phyloP scores from a whole-genome alignment of 1,140 invertebrate genomes.

The Drosophila burlai region DNA sequence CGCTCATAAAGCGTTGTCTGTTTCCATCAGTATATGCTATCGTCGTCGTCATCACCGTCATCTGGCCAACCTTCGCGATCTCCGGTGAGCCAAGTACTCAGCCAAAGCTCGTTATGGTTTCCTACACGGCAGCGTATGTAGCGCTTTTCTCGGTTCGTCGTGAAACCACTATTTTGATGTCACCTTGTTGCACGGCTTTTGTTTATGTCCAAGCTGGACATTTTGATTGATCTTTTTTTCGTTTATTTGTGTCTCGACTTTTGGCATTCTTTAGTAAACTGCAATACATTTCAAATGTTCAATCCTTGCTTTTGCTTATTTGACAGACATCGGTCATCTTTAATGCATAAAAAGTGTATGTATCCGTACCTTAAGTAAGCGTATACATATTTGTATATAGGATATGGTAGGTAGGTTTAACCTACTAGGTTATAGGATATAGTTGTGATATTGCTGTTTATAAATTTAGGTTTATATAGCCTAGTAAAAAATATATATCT shows the following conservation, averaged over 20 bases:
- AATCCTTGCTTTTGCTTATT: constrained; percentile 11
- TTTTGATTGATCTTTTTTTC: constrained; percentile 50
- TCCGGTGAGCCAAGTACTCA: constrained; percentile 54
- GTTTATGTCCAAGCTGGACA: constrained; percentile 44
- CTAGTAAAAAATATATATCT: too few species aligned
- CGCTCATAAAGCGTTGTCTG: constrained; percentile 66
- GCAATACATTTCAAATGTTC: background rate
- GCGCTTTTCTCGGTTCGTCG: constrained; percentile 22
- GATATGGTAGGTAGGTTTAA: too few species aligned
- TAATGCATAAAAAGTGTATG: background rate
- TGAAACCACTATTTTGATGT: constrained; percentile 46
- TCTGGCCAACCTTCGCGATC: constrained; percentile 56
- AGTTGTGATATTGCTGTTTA: background rate
- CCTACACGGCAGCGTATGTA: constrained; percentile 32
- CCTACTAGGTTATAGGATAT: background rate
- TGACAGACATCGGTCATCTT: background rate
- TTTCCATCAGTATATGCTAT: constrained; percentile 26
- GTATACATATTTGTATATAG: too few species aligned
- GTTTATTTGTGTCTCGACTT: constrained; percentile 16
- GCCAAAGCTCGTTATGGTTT: constrained; percentile 72
- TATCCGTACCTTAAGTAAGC: background rate
- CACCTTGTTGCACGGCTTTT: constrained; percentile 64
- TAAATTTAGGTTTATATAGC: too few species aligned
- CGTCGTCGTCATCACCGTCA: constrained; percentile 26
- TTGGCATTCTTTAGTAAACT: background rate